phyloP scores from a whole-genome alignment of 1,140 invertebrate species.

The Steinernema feltiae region DNA sequence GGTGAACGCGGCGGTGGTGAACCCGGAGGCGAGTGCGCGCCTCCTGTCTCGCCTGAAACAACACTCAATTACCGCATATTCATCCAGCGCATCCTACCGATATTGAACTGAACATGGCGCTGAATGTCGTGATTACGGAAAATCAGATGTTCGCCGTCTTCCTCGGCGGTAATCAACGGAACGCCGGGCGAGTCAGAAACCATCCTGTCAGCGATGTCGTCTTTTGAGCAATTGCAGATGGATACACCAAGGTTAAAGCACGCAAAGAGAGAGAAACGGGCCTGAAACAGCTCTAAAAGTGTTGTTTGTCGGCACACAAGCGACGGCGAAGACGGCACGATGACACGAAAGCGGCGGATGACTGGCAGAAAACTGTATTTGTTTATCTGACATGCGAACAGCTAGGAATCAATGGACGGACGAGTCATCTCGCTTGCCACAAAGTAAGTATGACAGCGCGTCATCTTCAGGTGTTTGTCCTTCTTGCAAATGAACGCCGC shows the following conservation, averaged over 20 bases:
- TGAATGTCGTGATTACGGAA: not conserved
- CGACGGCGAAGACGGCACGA: not conserved
- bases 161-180: not conserved
- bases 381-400: not conserved
- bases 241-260: no score
- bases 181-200: conserved; percentile 2
- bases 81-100: not conserved
- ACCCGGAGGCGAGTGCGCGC: no score
- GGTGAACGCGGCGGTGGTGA: no score
- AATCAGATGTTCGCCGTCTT: not conserved
- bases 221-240: not conserved
- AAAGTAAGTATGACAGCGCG: not conserved
- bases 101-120: not conserved
- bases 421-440: not conserved
- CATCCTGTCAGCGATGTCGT: not conserved
- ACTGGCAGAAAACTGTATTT: conserved; percentile 5
- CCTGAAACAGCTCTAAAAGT: no score
- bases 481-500: no score
- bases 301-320: not conserved
- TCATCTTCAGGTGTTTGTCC: no score
- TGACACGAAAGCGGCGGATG: no score
- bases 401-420: not conserved
- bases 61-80: no score
- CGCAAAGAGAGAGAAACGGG: no score
- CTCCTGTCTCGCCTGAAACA: no score